A percentile compares a stretch with the other conserved stretches of the same genome.
Evolutionary conservation across 2,888 invertebrate genomes (phyloP).

Genomic region (Drosophila recens): DNA sequence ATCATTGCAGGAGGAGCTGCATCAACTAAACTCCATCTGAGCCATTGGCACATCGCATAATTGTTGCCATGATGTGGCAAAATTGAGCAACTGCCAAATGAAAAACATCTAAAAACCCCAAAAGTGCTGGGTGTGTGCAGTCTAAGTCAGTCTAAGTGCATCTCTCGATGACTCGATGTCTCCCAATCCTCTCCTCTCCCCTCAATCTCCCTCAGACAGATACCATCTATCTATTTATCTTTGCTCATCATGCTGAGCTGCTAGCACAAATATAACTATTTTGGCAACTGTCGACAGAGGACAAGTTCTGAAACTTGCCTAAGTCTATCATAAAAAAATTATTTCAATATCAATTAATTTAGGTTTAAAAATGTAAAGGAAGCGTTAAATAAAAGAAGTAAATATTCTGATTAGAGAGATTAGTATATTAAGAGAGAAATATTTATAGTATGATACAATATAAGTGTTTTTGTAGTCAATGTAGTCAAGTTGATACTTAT

Average conservation of each 20-base stretch:
- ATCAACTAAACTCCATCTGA: conserved; percentile 9
- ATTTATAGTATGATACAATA: no score
- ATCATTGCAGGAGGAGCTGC: conserved; percentile 22
- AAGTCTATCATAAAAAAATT: neutral
- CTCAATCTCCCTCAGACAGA: neutral
- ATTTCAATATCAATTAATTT: no score
- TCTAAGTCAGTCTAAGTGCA: conserved; percentile 25
- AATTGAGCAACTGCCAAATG: conserved; percentile 44
- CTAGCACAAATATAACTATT: conserved; percentile 5
- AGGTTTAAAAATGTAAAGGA: no score
- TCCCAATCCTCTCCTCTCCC: neutral
- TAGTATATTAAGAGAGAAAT: no score
- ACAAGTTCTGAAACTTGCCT: neutral
- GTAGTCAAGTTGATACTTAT: no score
- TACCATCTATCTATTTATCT: neutral
- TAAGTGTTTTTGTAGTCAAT: no score
- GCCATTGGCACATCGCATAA: conserved; percentile 58
- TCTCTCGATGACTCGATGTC: conserved; percentile 9
- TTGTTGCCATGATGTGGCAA: conserved; percentile 65
- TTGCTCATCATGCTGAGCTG: conserved; percentile 32
- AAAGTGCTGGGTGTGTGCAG: conserved; percentile 59
- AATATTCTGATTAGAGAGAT: no score
- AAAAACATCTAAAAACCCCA: conserved; percentile 8
- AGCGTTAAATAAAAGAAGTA: no score
- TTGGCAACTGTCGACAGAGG: neutral